Evolutionary conservation across 2,113 vertebrate genomes (phyloP), one percentile per base, ranked within the genome.

Genomic region (Bufo bufo): DNA sequence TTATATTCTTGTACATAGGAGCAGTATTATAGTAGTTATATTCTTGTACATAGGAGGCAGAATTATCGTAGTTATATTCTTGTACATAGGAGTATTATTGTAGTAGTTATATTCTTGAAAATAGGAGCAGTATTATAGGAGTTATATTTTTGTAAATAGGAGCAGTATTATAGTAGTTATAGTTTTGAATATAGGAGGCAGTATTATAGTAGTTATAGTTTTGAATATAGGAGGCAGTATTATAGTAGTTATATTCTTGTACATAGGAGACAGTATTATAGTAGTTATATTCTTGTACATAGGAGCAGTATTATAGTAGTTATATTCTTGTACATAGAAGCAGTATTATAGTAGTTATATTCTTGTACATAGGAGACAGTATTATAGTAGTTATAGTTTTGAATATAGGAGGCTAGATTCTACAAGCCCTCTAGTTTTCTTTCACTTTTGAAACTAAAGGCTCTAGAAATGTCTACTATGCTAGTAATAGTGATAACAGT

Each of bases 211-310:
- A 58, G 56, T 58, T 58, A 58, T 58, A 58, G 4, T 58, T 6
- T 8, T 58, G 56, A 5, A 58, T 2, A 58, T 58, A 58, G 6
- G 56, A 13, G 11, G 12, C 12, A 58, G 63, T 65, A n/a, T 65
- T 65, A 65, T 65, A 65, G 63, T n/a, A 65, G 20, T 65, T 65
- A 65, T 65, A 65, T 65, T 65, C 63, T n/a, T 65, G 63, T 65
- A n/a, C 20, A 65, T 65, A 65, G 63, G 63, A 9, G 8, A 6
- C 20, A 65, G 63, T 65, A n/a, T 65, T 65, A n/a, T n/a, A n/a
- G 63, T 65, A 65, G 63, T 65, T 65, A 65, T 65, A 65, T 65
- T n/a, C 63, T n/a, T 20, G 63, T 65, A 65, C 20, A 65, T 65
- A 65, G 63, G 63, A n/a, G 63, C 20, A 65, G 63, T 65, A 65